phyloP scores from a whole-genome alignment of 2,113 vertebrate species.

The Cyrtonyx montezumae region DNA sequence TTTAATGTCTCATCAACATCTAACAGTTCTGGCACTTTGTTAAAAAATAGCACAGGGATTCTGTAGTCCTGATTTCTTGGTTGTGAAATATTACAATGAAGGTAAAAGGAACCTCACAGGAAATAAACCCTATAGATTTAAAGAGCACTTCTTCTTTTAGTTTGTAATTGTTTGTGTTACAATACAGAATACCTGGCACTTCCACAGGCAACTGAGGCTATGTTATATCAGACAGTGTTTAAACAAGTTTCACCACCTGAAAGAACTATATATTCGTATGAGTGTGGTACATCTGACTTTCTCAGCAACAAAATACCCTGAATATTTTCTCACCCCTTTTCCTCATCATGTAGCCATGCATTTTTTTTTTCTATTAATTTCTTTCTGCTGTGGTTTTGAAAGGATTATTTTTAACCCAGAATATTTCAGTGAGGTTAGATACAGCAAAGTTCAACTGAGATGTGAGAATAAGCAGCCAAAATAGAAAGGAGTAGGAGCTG shows the following conservation, averaged over 20 bases:
- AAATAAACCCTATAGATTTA: background rate
- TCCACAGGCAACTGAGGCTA: background rate
- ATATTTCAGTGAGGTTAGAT: background rate
- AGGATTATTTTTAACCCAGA: background rate
- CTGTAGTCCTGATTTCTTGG: background rate
- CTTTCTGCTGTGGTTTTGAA: background rate
- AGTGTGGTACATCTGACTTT: background rate
- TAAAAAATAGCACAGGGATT: background rate
- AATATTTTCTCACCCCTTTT: background rate
- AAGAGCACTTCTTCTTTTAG: background rate
- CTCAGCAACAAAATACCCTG: background rate
- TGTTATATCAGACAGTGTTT: background rate
- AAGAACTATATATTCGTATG: accelerated
- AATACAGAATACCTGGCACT: background rate
- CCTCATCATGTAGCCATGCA: background rate
- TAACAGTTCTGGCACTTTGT: background rate
- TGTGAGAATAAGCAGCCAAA: background rate
- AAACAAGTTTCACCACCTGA: background rate
- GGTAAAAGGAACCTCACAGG: background rate
- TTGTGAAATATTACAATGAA: background rate
- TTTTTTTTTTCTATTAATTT: accelerated
- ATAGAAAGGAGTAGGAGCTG: background rate
- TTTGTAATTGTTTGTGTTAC: background rate
- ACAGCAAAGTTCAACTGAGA: background rate
- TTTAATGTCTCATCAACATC: background rate